Percentiles rank a stretch among this genome's conserved stretches.
Evolutionary conservation across 2,888 invertebrate genomes (phyloP).

Genomic region (Antheraea yamamai): DNA sequence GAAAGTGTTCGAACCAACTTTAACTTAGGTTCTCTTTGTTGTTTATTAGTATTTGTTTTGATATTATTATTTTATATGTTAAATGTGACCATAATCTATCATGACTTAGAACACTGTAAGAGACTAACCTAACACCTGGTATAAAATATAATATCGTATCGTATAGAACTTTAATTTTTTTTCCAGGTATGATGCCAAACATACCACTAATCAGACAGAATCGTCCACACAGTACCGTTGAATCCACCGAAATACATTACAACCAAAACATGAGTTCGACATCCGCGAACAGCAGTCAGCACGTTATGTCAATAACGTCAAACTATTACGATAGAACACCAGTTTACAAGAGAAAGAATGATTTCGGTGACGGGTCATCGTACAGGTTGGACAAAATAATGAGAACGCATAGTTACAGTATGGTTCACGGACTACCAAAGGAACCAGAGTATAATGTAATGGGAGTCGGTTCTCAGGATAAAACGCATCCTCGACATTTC

Average conservation of each 20-base stretch:
- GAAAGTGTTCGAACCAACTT: too few species aligned
- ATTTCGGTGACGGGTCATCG: constrained; percentile 64
- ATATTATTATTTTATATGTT: too few species aligned
- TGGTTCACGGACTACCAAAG: constrained; percentile 60
- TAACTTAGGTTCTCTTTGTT: too few species aligned
- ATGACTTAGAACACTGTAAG: too few species aligned
- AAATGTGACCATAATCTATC: too few species aligned
- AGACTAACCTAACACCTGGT: too few species aligned
- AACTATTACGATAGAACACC: constrained; percentile 68
- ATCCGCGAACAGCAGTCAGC: constrained; percentile 53
- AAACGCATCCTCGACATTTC: constrained; percentile 57
- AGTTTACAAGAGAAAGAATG: constrained; percentile 68
- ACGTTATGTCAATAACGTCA: constrained; percentile 58
- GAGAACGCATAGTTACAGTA: constrained; percentile 61
- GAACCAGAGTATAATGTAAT: constrained; percentile 59
- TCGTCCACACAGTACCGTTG: constrained; percentile 62
- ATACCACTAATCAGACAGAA: constrained; percentile 64
- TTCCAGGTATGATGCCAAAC: constrained; percentile 66
- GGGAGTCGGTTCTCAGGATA: constrained; percentile 53
- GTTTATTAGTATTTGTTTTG: too few species aligned
- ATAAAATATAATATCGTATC: neutral
- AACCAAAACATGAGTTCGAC: constrained; percentile 53
- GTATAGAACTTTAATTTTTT: neutral
- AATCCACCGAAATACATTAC: constrained; percentile 71
- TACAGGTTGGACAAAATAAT: constrained; percentile 73